These are phyloP conservation scores for Microplitis mediator DNA, from an alignment of 1,140 invertebrate genomes.

Conservation along the genomic window DNA sequence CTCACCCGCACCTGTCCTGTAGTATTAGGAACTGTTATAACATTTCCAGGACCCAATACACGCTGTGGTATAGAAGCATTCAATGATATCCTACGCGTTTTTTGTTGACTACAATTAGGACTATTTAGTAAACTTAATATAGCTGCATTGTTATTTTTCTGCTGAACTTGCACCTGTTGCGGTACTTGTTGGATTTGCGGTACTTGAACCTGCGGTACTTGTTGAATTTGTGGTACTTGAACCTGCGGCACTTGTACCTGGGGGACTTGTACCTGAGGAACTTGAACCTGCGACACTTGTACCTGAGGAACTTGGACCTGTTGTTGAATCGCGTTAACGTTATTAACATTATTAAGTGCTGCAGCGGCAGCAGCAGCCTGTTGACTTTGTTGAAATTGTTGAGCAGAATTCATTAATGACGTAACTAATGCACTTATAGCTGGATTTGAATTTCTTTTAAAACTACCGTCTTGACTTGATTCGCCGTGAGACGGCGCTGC, in stretches of 20 bases:
- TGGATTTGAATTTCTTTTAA: constrained; percentile 71
- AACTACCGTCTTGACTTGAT: constrained; percentile 61
- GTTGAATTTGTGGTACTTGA: neutral
- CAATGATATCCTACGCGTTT: constrained; percentile 54
- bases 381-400: constrained; percentile 70
- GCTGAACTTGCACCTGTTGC: constrained; percentile 38
- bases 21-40: constrained; percentile 58
- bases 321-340: constrained; percentile 24
- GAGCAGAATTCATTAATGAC: constrained; percentile 79
- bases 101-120: constrained; percentile 62
- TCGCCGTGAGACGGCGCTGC: constrained; percentile 59
- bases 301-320: constrained; percentile 45
- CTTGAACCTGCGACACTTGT: constrained; percentile 51
- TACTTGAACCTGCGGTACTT: constrained; percentile 35
- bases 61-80: constrained; percentile 55
- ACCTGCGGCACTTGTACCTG: constrained; percentile 56
- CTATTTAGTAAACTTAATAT: constrained; percentile 77
- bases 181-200: constrained; percentile 34
- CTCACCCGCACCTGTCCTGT: constrained; percentile 59
- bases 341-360: constrained; percentile 50
- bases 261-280: constrained; percentile 36
- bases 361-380: constrained; percentile 65
- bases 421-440: constrained; percentile 78
- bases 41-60: constrained; percentile 57
- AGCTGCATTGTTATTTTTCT: constrained; percentile 67